phyloP scores from a whole-genome alignment of 2,113 vertebrate species.

The Hippocampus guttulatus region DNA sequence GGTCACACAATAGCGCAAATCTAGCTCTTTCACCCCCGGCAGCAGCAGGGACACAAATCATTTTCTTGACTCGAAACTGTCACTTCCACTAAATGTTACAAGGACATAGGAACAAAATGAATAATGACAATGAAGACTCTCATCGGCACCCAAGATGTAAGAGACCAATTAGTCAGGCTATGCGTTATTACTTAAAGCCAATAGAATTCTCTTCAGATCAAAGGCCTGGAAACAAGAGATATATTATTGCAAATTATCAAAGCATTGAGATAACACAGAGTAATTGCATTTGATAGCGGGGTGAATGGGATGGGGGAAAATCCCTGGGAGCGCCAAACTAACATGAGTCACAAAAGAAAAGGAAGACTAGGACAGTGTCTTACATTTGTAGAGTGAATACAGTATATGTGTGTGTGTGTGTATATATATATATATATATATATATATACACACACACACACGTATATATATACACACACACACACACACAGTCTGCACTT shows the following conservation, averaged over 20 bases:
- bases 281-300: not conserved
- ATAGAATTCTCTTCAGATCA: slow-evolving; percentile 18
- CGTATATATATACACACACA: too few species aligned
- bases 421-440: too few species aligned
- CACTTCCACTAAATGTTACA: slow-evolving; percentile 23
- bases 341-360: not conserved
- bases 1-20: slow-evolving; percentile 10
- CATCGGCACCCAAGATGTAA: slow-evolving; percentile 2
- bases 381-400: too few species aligned
- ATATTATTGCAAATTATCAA: slow-evolving; percentile 5
- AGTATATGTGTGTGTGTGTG: too few species aligned
- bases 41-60: slow-evolving; percentile 11
- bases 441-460: too few species aligned
- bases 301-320: not conserved
- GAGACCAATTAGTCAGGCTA: slow-evolving; percentile 17
- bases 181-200: slow-evolving; percentile 30
- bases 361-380: not conserved
- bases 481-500: too few species aligned
- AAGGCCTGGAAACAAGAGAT: slow-evolving; percentile 21
- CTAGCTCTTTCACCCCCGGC: slow-evolving; percentile 4
- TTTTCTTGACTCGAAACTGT: slow-evolving; percentile 10
- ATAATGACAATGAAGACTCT: slow-evolving; percentile 18
- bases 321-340: not conserved
- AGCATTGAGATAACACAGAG: slow-evolving; percentile 11
- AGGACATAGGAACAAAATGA: slow-evolving; percentile 11